phyloP scores from a whole-genome alignment of 2,797 vertebrate species.

The Babyrousa celebensis region DNA sequence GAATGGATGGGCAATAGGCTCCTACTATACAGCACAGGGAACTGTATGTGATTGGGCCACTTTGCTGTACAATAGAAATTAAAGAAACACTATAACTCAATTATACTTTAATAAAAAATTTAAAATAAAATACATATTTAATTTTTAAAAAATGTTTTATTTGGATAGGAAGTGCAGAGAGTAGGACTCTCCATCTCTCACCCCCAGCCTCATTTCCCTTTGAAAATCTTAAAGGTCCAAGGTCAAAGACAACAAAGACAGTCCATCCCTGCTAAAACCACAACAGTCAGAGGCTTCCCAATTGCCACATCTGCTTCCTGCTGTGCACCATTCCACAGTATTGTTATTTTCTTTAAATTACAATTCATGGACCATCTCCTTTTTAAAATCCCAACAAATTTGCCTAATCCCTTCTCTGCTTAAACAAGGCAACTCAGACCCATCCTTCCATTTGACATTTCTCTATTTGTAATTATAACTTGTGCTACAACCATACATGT shows the following conservation, averaged over 20 bases:
- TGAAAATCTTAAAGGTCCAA: not conserved
- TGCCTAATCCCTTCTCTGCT: not conserved
- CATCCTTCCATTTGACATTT: not conserved
- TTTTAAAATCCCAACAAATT: not conserved
- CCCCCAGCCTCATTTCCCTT: not conserved
- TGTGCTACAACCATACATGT: not conserved
- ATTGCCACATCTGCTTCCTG: not conserved
- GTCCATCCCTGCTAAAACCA: not conserved
- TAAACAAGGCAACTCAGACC: not conserved
- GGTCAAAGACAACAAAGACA: not conserved
- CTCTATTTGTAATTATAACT: not conserved
- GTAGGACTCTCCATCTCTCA: not conserved
- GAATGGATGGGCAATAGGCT: too few relatives aligned
- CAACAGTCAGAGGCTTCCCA: too few relatives aligned
- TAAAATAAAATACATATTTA: too few relatives aligned
- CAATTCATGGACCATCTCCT: not conserved
- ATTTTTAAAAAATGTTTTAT: not conserved
- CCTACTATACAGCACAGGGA: too few relatives aligned
- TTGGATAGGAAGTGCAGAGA: not conserved
- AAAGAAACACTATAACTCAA: too few relatives aligned
- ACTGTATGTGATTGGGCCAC: too few relatives aligned
- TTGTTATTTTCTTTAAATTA: not conserved
- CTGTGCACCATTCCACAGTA: fast-evolving
- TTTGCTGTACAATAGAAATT: too few relatives aligned
- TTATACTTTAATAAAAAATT: too few relatives aligned